Evolutionary conservation across 2,113 vertebrate genomes (phyloP), one percentile per base, ranked within the genome.

Genomic region (Turdus rufiventris): DNA sequence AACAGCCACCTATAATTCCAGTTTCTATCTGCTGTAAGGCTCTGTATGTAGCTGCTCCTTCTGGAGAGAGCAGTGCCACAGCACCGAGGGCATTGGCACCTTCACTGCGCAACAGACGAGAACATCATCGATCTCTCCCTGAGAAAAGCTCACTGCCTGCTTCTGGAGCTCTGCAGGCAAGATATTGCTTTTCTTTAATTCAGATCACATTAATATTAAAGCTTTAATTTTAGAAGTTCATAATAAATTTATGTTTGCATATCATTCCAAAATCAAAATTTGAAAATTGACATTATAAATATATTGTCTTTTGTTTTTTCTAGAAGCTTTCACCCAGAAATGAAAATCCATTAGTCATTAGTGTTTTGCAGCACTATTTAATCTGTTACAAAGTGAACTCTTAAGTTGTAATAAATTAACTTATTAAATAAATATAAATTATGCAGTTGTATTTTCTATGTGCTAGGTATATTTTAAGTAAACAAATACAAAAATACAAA

Each of bases 111-210:
- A 76, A 20, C 67, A 79, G 67, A 53, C 3, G 3, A 72, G 25
- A 70, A 29, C 33, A 31, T 17, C 68, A 29, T 1, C 1, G 3
- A 9, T 53, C 36, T 45, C 34, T 65, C n/a, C n/a, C 48, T 16
- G 19, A 15, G 42, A 66, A 58, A 63, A 80, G 50, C 72, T 66
- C 43, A 4, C 79, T 83, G 75, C 58, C 45, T 33, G 10, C 12
- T 72, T 51, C 83, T 60, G 78, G 34, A 90, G 62, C 71, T 82
- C 88, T 92, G 79, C 79, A 86, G 86, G 58, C 53, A 88, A 95
- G 65, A 42, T n/a, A 76, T 0, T 23, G 3, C 4, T 3, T 25
- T 84, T 40, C 67, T 92, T 76, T 61, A 61, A 86, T 73, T 88
- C 60, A 61, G 25, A 70, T 45, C 25, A 23, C 58, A 23, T 61